Conservation (phyloP, 2,113 vertebrate genomes). For the Todiramphus chloris region DNA sequence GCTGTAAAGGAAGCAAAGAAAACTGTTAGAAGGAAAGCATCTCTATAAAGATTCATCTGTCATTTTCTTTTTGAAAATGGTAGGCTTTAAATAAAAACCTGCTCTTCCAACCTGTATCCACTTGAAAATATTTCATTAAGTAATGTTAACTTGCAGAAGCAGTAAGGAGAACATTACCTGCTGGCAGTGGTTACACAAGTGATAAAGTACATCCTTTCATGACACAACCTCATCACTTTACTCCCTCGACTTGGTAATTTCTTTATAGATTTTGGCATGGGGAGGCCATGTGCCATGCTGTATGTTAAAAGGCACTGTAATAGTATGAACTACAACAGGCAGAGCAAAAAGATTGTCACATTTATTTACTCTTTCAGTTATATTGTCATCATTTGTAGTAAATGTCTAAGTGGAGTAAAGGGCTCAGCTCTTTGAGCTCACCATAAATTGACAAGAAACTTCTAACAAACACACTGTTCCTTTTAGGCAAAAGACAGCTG, state of each 20-base stretch:
- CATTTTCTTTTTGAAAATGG: neutral
- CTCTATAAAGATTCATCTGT: neutral
- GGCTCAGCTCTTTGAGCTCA: neutral
- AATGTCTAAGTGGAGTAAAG: neutral
- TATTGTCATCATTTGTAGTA: neutral
- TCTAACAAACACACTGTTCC: neutral
- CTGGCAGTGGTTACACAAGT: neutral
- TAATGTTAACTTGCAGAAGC: neutral
- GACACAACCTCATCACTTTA: accelerated
- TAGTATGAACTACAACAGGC: neutral
- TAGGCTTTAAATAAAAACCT: neutral
- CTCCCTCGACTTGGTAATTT: neutral
- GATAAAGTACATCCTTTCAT: neutral
- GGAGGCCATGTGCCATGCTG: neutral
- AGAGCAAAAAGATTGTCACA: neutral
- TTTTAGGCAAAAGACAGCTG: neutral
- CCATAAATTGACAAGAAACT: neutral
- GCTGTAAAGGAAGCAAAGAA: neutral
- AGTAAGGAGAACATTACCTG: neutral
- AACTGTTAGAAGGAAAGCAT: neutral
- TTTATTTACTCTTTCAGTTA: neutral
- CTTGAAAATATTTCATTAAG: neutral
- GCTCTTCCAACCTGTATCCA: neutral
- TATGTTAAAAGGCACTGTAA: neutral
- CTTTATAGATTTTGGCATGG: neutral